These are phyloP conservation scores for Lagocephalus sceleratus DNA, from an alignment of 2,797 vertebrate genomes.

Conservation along the genomic window DNA sequence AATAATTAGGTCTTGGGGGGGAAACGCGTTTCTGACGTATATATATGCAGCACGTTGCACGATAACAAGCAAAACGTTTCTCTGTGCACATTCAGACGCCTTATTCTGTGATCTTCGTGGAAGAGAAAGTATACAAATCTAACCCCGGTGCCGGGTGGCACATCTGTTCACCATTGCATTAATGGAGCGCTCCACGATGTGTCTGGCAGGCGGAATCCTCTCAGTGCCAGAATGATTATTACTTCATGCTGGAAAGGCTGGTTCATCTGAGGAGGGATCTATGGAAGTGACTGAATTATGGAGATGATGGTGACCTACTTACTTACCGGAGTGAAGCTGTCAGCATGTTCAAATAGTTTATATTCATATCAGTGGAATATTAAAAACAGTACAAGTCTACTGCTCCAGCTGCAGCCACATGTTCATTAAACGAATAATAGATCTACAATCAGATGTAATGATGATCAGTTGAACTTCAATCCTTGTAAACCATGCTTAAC, in stretches of 20 bases:
- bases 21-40: slow-evolving; percentile 13
- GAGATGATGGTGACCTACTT: slow-evolving; percentile 5
- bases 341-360: background rate
- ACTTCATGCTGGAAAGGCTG: slow-evolving; percentile 53
- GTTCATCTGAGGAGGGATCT: slow-evolving; percentile 18
- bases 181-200: slow-evolving; percentile 56
- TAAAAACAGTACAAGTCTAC: background rate
- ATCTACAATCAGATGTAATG: background rate
- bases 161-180: slow-evolving; percentile 73
- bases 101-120: slow-evolving; percentile 31
- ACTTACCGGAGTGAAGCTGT: background rate
- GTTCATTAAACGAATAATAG: background rate
- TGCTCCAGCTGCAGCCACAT: background rate
- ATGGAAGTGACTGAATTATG: slow-evolving; percentile 15
- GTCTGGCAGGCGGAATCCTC: slow-evolving; percentile 61
- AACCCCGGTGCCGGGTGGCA: slow-evolving; percentile 47
- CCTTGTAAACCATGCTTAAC: too few species aligned
- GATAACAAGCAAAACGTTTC: slow-evolving; percentile 22
- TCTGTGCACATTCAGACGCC: slow-evolving; percentile 9
- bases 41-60: slow-evolving; percentile 17
- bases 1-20: slow-evolving; percentile 24
- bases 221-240: slow-evolving; percentile 59
- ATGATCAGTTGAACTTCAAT: too few species aligned
- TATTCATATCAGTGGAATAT: too few species aligned
- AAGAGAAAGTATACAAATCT: slow-evolving; percentile 50